Conservation (phyloP, 2,888 invertebrate species). For the Limenitis camilla region DNA sequence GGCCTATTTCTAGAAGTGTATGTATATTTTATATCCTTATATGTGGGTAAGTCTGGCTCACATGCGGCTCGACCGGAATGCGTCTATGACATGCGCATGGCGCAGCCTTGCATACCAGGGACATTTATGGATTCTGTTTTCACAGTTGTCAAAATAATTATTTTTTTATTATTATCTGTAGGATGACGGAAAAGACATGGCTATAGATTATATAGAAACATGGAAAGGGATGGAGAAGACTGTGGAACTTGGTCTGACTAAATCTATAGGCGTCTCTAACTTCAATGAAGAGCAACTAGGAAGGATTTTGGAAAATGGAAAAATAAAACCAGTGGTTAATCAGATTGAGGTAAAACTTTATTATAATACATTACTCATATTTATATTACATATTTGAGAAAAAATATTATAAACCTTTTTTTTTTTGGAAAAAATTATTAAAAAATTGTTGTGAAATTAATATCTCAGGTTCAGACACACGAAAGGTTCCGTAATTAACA, state of each 20-base stretch:
- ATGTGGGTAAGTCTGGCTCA: too few relatives aligned
- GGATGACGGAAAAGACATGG: conserved; percentile 60
- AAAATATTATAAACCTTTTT: too few relatives aligned
- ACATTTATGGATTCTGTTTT: background rate
- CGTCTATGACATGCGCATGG: too few relatives aligned
- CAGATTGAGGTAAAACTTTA: conserved; percentile 54
- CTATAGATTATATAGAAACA: conserved; percentile 81
- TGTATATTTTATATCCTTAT: conserved; percentile 26
- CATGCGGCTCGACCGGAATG: too few relatives aligned
- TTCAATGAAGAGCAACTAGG: conserved; percentile 83
- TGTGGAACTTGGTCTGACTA: conserved; percentile 76
- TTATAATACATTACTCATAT: background rate
- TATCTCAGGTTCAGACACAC: too few relatives aligned
- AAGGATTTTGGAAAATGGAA: conserved; percentile 71
- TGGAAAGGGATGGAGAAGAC: conserved; percentile 86
- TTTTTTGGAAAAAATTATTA: too few relatives aligned
- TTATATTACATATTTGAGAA: too few relatives aligned
- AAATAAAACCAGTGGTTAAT: conserved; percentile 77
- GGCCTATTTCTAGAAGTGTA: conserved; percentile 79
- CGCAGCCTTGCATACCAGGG: too few relatives aligned
- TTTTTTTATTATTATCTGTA: conserved; percentile 22
- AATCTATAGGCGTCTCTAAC: conserved; percentile 86
- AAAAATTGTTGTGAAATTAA: too few relatives aligned
- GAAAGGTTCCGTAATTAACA: too few relatives aligned
- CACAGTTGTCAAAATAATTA: background rate